These are phyloP conservation scores for Brachionus angularis DNA, from an alignment of 1,140 invertebrate species.

Conservation along the genomic window DNA sequence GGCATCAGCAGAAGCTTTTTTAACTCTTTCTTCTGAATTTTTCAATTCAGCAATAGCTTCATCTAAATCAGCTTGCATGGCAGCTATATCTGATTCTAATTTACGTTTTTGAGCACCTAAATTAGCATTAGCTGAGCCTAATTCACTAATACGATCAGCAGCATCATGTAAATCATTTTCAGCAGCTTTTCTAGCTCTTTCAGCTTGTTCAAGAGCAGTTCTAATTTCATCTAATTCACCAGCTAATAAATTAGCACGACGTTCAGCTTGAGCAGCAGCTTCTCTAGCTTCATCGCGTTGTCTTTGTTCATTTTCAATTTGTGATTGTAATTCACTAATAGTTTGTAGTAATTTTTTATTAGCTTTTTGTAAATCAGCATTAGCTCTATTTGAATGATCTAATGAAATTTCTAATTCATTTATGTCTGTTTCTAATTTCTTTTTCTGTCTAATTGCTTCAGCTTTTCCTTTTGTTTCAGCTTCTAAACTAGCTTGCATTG, in stretches of 20 bases:
- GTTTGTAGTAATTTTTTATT: conserved; percentile 95
- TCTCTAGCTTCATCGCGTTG: conserved; percentile 92
- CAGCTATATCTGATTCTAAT: conserved; percentile 90
- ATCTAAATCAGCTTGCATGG: conserved; percentile 71
- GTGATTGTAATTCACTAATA: conserved; percentile 62
- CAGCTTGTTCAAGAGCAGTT: conserved; percentile 83
- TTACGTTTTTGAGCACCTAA: conserved; percentile 93
- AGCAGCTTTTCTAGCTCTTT: conserved; percentile 88
- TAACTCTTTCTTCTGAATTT: conserved; percentile 92
- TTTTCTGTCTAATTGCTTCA: conserved; percentile 92
- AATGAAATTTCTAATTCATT: conserved; percentile 97
- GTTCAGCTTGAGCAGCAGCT: conserved; percentile 89
- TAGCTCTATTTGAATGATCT: conserved; percentile 70
- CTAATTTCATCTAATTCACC: conserved; percentile 94
- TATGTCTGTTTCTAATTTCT: conserved; percentile 98
- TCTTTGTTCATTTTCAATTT: conserved; percentile 93
- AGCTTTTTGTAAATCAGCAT: conserved; percentile 97
- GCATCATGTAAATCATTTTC: conserved; percentile 93
- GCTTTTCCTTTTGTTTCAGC: conserved; percentile 97
- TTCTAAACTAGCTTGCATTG: conserved; percentile 97
- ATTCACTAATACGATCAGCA: conserved; percentile 92
- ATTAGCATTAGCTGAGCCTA: conserved; percentile 83
- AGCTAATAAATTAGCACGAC: conserved; percentile 85
- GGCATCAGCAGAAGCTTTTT: conserved; percentile 80
- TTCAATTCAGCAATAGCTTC: conserved; percentile 68